Evolutionary conservation across 1,140 invertebrate species (phyloP).

Genomic region (Phymastichus coffea): DNA sequence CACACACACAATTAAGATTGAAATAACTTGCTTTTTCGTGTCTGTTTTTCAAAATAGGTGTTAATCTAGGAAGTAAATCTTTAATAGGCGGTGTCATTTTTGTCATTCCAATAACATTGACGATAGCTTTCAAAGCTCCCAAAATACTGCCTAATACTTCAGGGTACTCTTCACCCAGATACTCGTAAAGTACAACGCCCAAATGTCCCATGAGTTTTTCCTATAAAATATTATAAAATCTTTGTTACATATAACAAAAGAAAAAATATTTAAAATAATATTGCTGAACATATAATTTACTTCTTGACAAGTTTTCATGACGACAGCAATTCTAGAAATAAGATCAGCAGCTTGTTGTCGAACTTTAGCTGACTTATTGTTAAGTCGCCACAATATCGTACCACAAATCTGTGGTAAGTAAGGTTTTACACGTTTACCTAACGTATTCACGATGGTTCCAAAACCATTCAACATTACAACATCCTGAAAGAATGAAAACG

Average conservation of each 20-base stretch:
- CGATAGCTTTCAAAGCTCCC: conserved; percentile 96
- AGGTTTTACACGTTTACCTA: conserved; percentile 96
- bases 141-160: conserved; percentile 98
- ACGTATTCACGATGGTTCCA: conserved; percentile 96
- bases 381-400: conserved; percentile 98
- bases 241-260: conserved; percentile 2
- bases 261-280: conserved; percentile 17
- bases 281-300: conserved; percentile 54
- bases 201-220: conserved; percentile 99
- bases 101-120: conserved; percentile 99
- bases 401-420: conserved; percentile 99
- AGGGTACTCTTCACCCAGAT: conserved; percentile 98
- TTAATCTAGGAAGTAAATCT: conserved; percentile 93
- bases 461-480: conserved; percentile 99
- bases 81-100: conserved; percentile 99
- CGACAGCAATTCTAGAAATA: conserved; percentile 96
- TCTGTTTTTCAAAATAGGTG: conserved; percentile 95
- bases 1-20: no score
- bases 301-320: conserved; percentile 99
- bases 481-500: conserved; percentile 67
- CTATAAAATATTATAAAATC: conserved; percentile 53
- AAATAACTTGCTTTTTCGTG: conserved; percentile 61
- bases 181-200: conserved; percentile 99
- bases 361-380: conserved; percentile 99
- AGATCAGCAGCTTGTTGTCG: conserved; percentile 99